Percentiles rank a stretch among this genome's conserved stretches.
phyloP scores from a whole-genome alignment of 2,888 invertebrate genomes.

The Phyto melanocephala region DNA sequence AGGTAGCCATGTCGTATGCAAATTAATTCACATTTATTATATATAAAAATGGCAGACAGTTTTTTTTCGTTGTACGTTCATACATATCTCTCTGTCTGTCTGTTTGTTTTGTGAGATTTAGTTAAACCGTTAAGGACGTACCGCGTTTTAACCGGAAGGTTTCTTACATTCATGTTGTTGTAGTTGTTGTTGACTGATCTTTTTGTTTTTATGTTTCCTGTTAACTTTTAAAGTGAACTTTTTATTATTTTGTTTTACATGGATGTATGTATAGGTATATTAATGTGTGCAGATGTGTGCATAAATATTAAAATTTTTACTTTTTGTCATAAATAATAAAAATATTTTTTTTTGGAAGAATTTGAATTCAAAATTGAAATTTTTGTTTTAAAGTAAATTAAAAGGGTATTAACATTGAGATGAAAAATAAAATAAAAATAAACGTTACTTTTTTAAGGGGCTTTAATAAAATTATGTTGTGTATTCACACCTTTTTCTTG shows the following conservation, averaged over 20 bases:
- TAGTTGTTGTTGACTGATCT: not conserved
- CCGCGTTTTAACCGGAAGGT: slow-evolving; percentile 54
- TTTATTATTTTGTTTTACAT: not conserved
- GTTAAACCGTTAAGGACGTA: slow-evolving; percentile 60
- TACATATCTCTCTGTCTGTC: too few relatives aligned
- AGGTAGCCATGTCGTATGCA: slow-evolving; percentile 21
- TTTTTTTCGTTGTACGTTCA: too few relatives aligned
- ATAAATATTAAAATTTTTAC: slow-evolving; percentile 19
- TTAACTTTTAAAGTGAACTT: slow-evolving; percentile 39
- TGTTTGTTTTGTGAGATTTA: slow-evolving; percentile 11
- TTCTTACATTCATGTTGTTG: slow-evolving; percentile 15
- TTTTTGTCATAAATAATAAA: not conserved
- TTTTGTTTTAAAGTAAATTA: slow-evolving; percentile 25
- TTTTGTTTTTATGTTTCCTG: slow-evolving; percentile 42
- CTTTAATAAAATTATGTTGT: not conserved
- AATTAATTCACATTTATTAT: slow-evolving; percentile 33
- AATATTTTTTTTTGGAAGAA: too few relatives aligned
- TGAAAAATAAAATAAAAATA: not conserved
- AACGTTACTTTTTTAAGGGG: not conserved
- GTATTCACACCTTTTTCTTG: slow-evolving; percentile 47
- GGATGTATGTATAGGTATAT: not conserved
- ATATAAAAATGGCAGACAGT: not conserved
- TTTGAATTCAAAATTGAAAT: too few relatives aligned
- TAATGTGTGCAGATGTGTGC: not conserved
- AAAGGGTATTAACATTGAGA: not conserved